Evolutionary conservation across 2,113 vertebrate genomes (phyloP).

Genomic region (Psammodynastes pulverulentus): DNA sequence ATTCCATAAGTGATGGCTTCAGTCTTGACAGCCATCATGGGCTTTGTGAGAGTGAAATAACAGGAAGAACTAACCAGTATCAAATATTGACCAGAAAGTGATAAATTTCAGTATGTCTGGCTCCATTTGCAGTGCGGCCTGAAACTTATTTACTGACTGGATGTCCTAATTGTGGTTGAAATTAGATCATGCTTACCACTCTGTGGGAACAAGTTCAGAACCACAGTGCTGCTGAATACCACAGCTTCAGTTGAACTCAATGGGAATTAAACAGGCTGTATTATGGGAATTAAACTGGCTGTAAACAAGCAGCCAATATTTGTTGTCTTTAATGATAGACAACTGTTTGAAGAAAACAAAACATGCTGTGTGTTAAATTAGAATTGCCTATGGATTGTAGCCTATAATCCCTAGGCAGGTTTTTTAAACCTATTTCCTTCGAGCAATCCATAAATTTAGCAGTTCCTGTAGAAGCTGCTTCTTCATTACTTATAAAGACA

Average conservation of each 20-base stretch:
- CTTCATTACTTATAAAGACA: background rate
- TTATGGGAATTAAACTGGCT: too few relatives aligned
- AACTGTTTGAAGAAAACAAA: constrained; percentile 12
- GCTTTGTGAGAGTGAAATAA: background rate
- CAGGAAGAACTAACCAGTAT: background rate
- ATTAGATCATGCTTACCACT: background rate
- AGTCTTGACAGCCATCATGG: background rate
- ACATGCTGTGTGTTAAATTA: constrained; percentile 30
- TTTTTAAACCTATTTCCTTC: constrained; percentile 58
- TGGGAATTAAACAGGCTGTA: background rate
- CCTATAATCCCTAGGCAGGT: too few relatives aligned
- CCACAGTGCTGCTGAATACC: background rate
- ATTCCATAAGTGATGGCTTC: background rate
- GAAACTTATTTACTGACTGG: background rate
- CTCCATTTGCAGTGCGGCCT: background rate
- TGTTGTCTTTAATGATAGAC: constrained; percentile 7
- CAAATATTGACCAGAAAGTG: background rate
- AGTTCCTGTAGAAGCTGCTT: constrained; percentile 58
- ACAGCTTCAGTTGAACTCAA: background rate
- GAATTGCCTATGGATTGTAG: constrained; percentile 52
- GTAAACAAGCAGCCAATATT: constrained; percentile 16
- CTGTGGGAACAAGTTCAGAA: background rate
- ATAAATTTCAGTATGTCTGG: background rate
- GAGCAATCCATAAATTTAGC: constrained; percentile 61
- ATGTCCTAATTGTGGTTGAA: background rate